phyloP scores from a whole-genome alignment of 2,797 vertebrate genomes.

The Eremophila alpestris region DNA sequence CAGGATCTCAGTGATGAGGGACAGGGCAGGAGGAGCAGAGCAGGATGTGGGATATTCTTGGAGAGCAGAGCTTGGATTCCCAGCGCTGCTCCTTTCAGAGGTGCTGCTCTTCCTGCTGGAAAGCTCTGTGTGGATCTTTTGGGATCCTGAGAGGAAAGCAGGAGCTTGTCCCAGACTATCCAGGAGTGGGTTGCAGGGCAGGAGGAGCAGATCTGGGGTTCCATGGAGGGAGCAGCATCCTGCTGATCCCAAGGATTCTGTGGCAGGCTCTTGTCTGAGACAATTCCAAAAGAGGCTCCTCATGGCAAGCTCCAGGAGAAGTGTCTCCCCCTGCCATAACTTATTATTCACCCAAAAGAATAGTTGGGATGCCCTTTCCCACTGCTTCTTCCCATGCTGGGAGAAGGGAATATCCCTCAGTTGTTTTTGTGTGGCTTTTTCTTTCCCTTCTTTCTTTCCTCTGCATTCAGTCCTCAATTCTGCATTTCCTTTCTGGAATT shows the following conservation, averaged over 20 bases:
- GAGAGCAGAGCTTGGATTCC: not conserved
- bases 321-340: not conserved
- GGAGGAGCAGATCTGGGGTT: not conserved
- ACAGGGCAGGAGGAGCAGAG: not conserved
- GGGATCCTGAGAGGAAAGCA: not conserved
- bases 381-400: not conserved
- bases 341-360: not conserved
- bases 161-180: not conserved
- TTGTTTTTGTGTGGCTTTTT: not conserved
- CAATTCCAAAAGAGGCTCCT: not conserved
- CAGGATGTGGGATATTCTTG: not conserved
- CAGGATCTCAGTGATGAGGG: not conserved
- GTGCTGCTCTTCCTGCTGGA: not conserved
- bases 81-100: not conserved
- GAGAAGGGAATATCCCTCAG: not conserved
- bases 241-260: not conserved
- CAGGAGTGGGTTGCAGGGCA: not conserved
- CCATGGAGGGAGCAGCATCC: not conserved
- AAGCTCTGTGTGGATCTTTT: not conserved
- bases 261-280: not conserved
- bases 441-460: not conserved
- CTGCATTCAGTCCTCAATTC: not conserved
- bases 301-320: not conserved
- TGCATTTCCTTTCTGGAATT: not conserved
- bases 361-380: not conserved